Evolutionary conservation across 2,113 vertebrate genomes (phyloP).

Genomic region (Cephalopterus ornatus): DNA sequence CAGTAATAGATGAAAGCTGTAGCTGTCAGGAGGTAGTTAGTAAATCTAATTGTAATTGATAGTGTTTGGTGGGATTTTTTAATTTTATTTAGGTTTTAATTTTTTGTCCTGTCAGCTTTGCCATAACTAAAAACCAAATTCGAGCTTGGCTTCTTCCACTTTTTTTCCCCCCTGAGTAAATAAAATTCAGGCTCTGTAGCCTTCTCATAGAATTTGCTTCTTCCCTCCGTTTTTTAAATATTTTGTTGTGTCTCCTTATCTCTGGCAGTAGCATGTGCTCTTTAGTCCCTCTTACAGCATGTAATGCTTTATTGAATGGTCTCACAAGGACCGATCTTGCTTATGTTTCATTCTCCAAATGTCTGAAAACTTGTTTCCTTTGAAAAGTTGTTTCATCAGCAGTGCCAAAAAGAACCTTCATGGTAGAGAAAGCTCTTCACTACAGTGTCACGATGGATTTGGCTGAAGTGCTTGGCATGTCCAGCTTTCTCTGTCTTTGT

Average conservation of each 20-base stretch:
- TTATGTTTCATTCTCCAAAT: not conserved
- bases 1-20: not conserved
- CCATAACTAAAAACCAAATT: not conserved
- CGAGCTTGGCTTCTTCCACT: not conserved
- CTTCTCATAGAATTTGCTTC: not conserved
- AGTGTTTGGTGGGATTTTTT: not conserved
- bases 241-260: not conserved
- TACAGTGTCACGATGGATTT: not conserved
- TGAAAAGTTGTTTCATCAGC: not conserved
- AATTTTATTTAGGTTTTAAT: not conserved
- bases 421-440: not conserved
- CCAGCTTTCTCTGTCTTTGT: not conserved
- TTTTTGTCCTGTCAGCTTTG: not conserved
- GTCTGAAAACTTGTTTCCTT: not conserved
- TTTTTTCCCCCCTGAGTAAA: not conserved
- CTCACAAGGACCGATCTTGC: not conserved
- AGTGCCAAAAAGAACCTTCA: not conserved
- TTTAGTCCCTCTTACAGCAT: not conserved
- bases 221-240: not conserved
- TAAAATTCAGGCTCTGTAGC: not conserved
- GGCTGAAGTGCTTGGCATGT: not conserved
- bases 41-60: not conserved
- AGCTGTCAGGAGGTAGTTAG: not conserved
- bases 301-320: not conserved
- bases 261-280: not conserved